phyloP scores from a whole-genome alignment of 2,797 vertebrate species.

The Tokudaia muenninki region DNA sequence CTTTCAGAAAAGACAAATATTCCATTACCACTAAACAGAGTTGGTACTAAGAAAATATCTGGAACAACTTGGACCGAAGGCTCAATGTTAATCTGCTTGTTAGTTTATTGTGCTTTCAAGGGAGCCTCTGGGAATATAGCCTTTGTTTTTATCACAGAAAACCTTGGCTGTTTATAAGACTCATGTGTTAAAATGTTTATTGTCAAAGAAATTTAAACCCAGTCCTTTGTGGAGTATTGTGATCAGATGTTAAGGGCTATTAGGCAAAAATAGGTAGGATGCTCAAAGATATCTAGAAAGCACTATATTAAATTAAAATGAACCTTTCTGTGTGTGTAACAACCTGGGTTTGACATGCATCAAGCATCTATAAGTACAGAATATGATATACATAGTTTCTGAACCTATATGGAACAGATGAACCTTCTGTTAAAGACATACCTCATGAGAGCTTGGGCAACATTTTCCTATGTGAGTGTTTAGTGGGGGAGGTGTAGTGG shows the following conservation, averaged over 20 bases:
- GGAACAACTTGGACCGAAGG: not conserved
- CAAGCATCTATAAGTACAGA: not conserved
- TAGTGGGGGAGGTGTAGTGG: not conserved
- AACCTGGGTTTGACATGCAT: constrained; percentile 46
- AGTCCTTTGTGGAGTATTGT: constrained; percentile 36
- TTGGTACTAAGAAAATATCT: constrained; percentile 7
- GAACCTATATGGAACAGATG: constrained; percentile 4
- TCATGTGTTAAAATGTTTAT: constrained; percentile 55
- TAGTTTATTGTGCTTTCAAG: not conserved
- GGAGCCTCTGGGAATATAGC: not conserved
- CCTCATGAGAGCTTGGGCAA: not conserved
- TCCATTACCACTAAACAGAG: constrained; percentile 20
- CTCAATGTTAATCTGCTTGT: constrained; percentile 1
- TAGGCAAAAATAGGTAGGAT: constrained; percentile 16
- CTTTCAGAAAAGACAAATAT: constrained; percentile 30
- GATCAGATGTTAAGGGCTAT: constrained; percentile 52
- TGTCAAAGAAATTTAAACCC: constrained; percentile 32
- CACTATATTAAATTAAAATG: constrained; percentile 62
- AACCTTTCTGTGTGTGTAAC: constrained; percentile 57
- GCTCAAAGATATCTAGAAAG: constrained; percentile 50
- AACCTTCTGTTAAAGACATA: constrained; percentile 36
- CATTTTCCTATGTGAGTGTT: not conserved
- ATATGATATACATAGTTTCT: constrained; percentile 1
- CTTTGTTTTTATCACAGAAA: constrained; percentile 52
- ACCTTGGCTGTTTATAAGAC: constrained; percentile 55